Evolutionary conservation across 1,140 invertebrate genomes (phyloP), one percentile per base, ranked within the genome.

Genomic region (Polyergus mexicanus): DNA sequence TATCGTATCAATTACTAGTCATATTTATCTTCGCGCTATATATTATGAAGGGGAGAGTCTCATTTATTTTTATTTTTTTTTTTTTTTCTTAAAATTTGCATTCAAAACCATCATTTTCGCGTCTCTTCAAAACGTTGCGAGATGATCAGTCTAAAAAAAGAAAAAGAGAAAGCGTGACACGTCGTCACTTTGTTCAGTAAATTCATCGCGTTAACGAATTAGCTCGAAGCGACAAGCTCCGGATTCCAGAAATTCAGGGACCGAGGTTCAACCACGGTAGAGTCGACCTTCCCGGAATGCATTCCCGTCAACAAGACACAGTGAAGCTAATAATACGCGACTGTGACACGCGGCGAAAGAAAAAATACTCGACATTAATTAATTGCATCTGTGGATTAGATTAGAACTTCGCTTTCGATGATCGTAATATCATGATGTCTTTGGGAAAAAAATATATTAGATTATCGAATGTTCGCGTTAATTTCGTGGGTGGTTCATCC

Each of bases 271-370:
- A 32, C 63, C 68, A 7, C 66, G 35, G 47, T 62, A 51, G 66
- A 51, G 47, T 65, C 75, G 51, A 54, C n/a, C 72, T 93, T 92
- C 91, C 68, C 75, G 74, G 92, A 93, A 93, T 86, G 84, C 87
- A 62, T 83, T 89, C 81, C 72, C 87, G 88, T 90, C 13, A 92
- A 93, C 90, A 72, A 92, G 92, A 86, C 88, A 89, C 41, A 11
- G 41, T 92, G 88, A 91, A 89, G 91, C 88, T 92, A 93, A 93
- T 93, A 91, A 93, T 92, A 92, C 90, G 85, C 89, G 86, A 87
- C 71, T 68, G 58, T 10, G 62, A 51, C 22, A 51, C 65, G 41
- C 54, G 51, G 22, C 60, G 38, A 58, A 86, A 92, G 91, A 92
- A 91, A 91, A 89, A 89, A 88, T 68, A 69, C 81, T 78, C 72